Evolutionary conservation across 2,113 vertebrate species (phyloP), one percentile per base, ranked within the genome.

Genomic region (Euleptes europaea): DNA sequence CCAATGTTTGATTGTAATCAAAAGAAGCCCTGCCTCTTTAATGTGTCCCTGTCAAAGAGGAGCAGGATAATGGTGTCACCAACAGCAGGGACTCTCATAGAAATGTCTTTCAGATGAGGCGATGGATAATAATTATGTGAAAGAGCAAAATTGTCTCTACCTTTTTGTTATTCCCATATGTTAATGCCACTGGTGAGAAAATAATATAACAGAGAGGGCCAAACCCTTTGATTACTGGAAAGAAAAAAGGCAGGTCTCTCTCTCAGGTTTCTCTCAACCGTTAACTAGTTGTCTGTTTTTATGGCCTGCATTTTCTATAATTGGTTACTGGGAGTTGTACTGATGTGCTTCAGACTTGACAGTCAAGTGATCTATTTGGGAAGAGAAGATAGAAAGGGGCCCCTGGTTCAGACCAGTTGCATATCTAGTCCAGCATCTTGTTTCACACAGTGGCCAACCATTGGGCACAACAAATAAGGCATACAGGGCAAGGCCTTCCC

Each of bases 121-220:
- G 86, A 88, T 77, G 90, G n/a, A 82, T 87, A 77, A 67, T 94
- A 91, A 91, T 93, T 94, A 89, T 7, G 31, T 31, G 82, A 83
- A 80, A 65, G 77, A 63, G 23, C 67, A 88, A 63, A 82, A 90
- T n/a, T 44, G 75, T 75, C 65, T 19, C 75, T 90, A 11, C 83
- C 49, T 85, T 88, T 60, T 70, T 80, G 0, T 84, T 85, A 23
- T 49, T 78, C 47, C 78, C 60, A 31, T n/a, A 67, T 38, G 51
- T 31, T 57, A 35, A 35, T 80, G 85, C 86, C 47, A n/a, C 54
- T 69, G 7, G 74, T 12, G 49, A 49, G 49, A 77, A 85, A 89
- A 75, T 40, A 83, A 38, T 33, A 80, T 40, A 66, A 77, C 85
- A 67, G 66, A 74, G 42, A 78, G 10, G 0, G 15, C 82, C 67